These are phyloP conservation scores for Grantiella picta DNA, from an alignment of 2,113 vertebrate species.

Conservation along the genomic window DNA sequence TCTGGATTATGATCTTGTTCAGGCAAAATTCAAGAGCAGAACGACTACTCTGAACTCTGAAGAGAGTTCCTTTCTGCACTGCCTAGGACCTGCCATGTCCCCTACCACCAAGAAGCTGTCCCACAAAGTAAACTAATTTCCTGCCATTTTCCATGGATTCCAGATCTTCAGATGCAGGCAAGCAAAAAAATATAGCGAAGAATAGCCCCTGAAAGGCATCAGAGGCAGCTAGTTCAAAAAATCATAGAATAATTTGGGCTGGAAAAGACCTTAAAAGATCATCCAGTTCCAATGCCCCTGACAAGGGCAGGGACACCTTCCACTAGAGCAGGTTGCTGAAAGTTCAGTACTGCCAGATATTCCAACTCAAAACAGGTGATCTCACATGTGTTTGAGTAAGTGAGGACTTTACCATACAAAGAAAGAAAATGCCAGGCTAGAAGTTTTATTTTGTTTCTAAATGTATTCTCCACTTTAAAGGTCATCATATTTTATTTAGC, in stretches of 20 bases:
- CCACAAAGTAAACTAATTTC: not conserved
- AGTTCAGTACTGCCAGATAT: not conserved
- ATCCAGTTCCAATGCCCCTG: not conserved
- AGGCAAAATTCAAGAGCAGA: not conserved
- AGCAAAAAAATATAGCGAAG: not conserved
- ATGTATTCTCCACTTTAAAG: not conserved
- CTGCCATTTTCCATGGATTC: not conserved
- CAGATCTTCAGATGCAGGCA: not conserved
- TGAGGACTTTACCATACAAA: not conserved
- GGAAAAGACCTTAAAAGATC: not conserved
- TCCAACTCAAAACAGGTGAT: not conserved
- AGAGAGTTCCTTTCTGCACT: not conserved
- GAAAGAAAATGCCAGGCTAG: not conserved
- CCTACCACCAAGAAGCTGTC: not conserved
- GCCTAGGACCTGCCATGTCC: not conserved
- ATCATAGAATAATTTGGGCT: not conserved
- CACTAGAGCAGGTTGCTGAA: not conserved
- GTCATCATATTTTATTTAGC: conserved; percentile 15
- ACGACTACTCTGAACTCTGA: not conserved
- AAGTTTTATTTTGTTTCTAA: not conserved
- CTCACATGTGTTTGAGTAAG: not conserved
- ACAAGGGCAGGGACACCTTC: not conserved
- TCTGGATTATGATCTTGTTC: not conserved
- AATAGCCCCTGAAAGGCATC: not conserved
- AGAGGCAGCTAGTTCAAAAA: not conserved